Evolutionary conservation across 2,888 invertebrate genomes (phyloP).

Genomic region (Athalia cordata): DNA sequence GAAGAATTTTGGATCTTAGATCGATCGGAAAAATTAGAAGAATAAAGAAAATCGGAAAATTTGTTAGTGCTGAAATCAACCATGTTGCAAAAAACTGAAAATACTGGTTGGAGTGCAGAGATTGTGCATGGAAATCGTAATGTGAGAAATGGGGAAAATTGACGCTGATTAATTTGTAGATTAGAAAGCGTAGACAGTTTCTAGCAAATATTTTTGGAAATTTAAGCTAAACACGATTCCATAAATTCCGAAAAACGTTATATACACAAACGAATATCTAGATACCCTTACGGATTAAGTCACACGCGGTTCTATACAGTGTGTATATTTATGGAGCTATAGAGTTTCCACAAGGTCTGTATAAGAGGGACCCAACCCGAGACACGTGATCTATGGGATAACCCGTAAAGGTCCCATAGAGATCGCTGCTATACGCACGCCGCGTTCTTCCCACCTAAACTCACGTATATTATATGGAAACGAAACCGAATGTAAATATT

Average conservation of each 20-base stretch:
- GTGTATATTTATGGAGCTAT: conserved; percentile 60
- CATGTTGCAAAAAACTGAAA: too few species aligned
- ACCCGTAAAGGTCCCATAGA: conserved; percentile 40
- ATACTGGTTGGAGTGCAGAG: too few species aligned
- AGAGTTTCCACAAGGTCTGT: conserved; percentile 52
- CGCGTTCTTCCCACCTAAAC: conserved; percentile 47
- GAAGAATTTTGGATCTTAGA: too few species aligned
- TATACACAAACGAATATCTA: conserved; percentile 50
- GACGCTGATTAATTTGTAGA: conserved; percentile 33
- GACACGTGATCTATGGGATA: conserved; percentile 57
- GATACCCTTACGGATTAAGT: conserved; percentile 61
- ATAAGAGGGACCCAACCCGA: too few species aligned
- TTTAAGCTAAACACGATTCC: conserved; percentile 24
- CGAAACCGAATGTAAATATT: conserved; percentile 52
- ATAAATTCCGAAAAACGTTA: conserved; percentile 46
- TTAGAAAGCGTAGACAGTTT: background rate
- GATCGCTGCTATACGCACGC: conserved; percentile 41
- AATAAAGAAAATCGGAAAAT: too few species aligned
- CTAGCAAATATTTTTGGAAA: conserved; percentile 32
- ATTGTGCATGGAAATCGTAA: too few species aligned
- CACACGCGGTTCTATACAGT: conserved; percentile 51
- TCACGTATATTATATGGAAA: conserved; percentile 29
- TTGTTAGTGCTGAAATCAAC: too few species aligned
- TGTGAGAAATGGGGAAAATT: conserved; percentile 38
- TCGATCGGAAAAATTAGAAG: too few species aligned